Evolutionary conservation across 2,797 vertebrate species (phyloP).

Genomic region (Lepilemur ruficaudatus): DNA sequence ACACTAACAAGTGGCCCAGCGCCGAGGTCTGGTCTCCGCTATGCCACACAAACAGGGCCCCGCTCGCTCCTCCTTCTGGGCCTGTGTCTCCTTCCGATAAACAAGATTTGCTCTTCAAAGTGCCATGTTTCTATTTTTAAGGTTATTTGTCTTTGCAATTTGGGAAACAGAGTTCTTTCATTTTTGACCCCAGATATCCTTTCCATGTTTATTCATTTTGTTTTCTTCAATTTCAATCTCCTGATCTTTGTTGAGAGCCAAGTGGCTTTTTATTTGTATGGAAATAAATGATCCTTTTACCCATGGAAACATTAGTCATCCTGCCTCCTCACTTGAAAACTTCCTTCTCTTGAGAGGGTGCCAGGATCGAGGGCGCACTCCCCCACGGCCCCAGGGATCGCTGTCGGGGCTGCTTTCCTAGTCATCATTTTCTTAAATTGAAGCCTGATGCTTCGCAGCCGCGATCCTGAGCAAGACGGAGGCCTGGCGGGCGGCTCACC

Average conservation of each 20-base stretch:
- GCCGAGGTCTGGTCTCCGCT: too few relatives aligned
- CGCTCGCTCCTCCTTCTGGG: accelerated
- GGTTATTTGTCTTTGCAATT: not conserved
- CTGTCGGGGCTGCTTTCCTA: not conserved
- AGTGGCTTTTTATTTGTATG: conserved; percentile 69
- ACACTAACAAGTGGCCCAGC: accelerated
- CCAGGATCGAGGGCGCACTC: not conserved
- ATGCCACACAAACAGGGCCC: accelerated
- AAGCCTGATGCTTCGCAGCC: conserved; percentile 37
- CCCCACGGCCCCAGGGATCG: not conserved
- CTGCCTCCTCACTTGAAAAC: conserved; percentile 50
- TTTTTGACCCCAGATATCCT: conserved; percentile 58
- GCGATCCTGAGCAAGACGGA: conserved; percentile 1
- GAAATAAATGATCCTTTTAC: conserved; percentile 70
- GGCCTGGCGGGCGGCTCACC: conserved; percentile 22
- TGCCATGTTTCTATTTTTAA: not conserved
- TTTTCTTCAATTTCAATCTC: conserved; percentile 71
- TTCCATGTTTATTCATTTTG: conserved; percentile 60
- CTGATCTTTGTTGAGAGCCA: conserved; percentile 66
- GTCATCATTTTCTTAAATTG: conserved; percentile 2
- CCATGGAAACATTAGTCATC: conserved; percentile 73
- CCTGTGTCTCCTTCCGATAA: not conserved
- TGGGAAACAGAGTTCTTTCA: not conserved
- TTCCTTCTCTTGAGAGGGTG: conserved; percentile 49
- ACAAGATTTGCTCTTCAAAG: not conserved